A percentile compares a stretch with the other conserved stretches of the same genome.
Conservation (phyloP, 2,113 vertebrate species). For the Rhinolophus sinicus region DNA sequence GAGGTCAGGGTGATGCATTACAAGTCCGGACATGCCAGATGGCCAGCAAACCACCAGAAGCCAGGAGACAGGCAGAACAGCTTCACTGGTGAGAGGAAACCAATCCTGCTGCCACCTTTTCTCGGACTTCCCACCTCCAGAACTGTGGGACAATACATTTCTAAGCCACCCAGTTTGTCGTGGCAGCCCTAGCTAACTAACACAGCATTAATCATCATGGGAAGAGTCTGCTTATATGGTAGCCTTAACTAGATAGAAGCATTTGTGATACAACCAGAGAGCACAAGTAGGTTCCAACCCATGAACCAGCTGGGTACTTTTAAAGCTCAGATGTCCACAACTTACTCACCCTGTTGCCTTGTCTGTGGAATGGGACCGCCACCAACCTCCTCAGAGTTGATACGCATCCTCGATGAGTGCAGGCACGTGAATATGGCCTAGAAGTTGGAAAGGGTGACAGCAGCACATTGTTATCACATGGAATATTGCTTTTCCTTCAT, state of each 20-base stretch:
- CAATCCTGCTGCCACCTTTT: neutral
- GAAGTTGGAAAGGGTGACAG: neutral
- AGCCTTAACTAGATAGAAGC: neutral
- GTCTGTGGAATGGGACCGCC: neutral
- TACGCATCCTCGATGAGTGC: too few relatives aligned
- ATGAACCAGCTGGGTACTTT: neutral
- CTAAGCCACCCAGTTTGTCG: neutral
- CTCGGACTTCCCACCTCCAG: neutral
- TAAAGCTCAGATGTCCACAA: neutral
- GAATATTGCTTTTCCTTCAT: neutral
- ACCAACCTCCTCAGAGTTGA: neutral
- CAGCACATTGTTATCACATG: neutral
- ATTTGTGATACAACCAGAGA: neutral
- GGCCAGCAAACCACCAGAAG: neutral
- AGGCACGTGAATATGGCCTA: neutral
- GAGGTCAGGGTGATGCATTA: neutral
- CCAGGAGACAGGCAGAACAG: neutral
- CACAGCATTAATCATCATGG: rapidly evolving
- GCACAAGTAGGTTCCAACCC: neutral
- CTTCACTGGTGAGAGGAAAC: neutral
- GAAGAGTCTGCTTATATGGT: neutral
- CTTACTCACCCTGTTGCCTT: neutral
- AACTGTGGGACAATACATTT: neutral
- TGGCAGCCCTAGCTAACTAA: too few relatives aligned
- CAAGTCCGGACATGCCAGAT: neutral